A percentile compares a stretch with the other conserved stretches of the same genome.
Evolutionary conservation across 2,888 invertebrate species (phyloP).

Genomic region (Eupelmus urozonus): DNA sequence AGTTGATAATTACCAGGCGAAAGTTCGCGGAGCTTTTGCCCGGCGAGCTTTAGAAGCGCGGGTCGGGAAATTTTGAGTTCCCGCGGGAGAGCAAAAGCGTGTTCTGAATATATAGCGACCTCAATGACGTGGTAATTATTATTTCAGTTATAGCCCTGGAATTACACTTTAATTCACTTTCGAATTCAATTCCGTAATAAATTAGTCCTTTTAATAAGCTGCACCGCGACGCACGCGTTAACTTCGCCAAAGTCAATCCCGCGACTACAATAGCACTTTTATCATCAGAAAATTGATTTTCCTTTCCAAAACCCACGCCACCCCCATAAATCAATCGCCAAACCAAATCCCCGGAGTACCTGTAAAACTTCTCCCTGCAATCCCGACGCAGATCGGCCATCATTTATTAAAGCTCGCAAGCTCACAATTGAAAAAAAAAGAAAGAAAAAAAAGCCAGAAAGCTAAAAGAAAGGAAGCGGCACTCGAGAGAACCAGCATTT

Average conservation of each 20-base stretch:
- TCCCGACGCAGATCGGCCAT: background rate
- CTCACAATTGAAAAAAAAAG: background rate
- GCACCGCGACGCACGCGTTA: background rate
- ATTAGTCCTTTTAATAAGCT: background rate
- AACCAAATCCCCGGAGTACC: background rate
- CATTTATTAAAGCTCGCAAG: background rate
- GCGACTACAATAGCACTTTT: background rate
- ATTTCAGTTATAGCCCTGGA: background rate
- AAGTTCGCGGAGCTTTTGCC: conserved; percentile 10
- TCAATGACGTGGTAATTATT: background rate
- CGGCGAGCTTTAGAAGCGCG: background rate
- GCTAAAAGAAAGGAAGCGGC: background rate
- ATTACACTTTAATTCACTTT: conserved; percentile 8
- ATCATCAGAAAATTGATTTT: too few species aligned
- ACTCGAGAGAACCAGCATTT: background rate
- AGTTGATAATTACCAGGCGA: conserved; percentile 29
- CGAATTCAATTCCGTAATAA: background rate
- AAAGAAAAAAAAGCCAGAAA: background rate
- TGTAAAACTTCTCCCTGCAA: too few species aligned
- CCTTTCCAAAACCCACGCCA: background rate
- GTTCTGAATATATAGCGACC: conserved; percentile 1
- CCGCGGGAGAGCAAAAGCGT: conserved; percentile 1
- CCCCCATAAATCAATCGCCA: background rate
- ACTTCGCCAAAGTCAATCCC: too few species aligned
- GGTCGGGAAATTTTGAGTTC: conserved; percentile 6